A percentile compares a stretch with the other conserved stretches of the same genome.
Evolutionary conservation across 2,113 vertebrate species (phyloP).

Genomic region (Paralichthys olivaceus): DNA sequence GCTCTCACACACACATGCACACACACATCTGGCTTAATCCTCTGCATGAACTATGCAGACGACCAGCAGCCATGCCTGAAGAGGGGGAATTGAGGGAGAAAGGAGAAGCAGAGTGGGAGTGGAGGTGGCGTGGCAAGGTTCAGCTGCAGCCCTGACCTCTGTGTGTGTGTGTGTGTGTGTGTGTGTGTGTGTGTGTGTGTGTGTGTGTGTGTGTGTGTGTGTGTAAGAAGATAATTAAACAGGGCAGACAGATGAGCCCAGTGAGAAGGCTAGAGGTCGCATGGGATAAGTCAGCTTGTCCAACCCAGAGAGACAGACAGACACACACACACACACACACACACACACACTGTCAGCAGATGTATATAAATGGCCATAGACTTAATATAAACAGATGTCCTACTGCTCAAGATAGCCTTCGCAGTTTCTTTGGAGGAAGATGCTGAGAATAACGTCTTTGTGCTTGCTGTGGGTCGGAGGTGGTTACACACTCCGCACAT

Average conservation of each 20-base stretch:
- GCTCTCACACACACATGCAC: not conserved
- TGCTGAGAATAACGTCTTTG: constrained; percentile 55
- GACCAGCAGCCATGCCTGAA: constrained; percentile 36
- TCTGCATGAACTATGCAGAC: constrained; percentile 51
- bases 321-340: constrained; percentile 1
- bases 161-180: not conserved
- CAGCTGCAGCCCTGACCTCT: constrained; percentile 61
- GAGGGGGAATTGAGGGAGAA: not conserved
- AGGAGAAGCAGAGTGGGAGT: not conserved
- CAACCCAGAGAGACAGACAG: constrained; percentile 10
- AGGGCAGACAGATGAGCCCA: constrained; percentile 72
- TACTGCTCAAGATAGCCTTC: constrained; percentile 55
- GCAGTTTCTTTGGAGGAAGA: constrained; percentile 45
- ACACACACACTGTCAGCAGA: constrained; percentile 33
- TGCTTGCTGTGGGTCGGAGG: constrained; percentile 42
- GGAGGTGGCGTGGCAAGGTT: constrained; percentile 50
- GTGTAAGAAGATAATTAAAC: constrained; percentile 72
- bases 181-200: constrained; percentile 3
- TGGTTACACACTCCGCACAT: constrained; percentile 55
- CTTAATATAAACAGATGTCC: constrained; percentile 67
- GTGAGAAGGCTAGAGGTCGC: constrained; percentile 56
- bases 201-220: not conserved
- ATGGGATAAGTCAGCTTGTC: constrained; percentile 46
- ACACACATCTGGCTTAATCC: constrained; percentile 39
- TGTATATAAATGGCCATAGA: constrained; percentile 45